Conservation (phyloP, 2,888 invertebrate species). For the Conistra vaccinii region DNA sequence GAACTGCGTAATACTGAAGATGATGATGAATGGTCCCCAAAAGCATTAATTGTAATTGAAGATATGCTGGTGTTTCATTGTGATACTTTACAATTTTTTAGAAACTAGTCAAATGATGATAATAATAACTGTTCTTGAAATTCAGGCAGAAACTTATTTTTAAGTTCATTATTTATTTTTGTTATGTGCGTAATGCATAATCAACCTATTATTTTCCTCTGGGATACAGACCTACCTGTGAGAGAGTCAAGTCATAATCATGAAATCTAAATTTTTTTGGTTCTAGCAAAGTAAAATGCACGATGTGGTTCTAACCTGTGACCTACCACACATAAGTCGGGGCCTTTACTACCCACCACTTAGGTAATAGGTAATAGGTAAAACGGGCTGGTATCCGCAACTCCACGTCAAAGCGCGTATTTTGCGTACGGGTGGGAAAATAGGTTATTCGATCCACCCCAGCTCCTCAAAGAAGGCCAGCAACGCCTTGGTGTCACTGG, state of each 20-base stretch:
- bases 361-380: too few species aligned
- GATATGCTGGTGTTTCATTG: slow-evolving; percentile 17
- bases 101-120: slow-evolving; percentile 36
- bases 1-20: neutral
- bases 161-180: neutral
- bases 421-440: too few species aligned
- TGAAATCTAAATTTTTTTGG: too few species aligned
- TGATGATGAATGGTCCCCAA: neutral
- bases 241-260: neutral
- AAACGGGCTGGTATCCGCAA: too few species aligned
- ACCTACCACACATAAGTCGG: neutral
- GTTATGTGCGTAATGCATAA: neutral
- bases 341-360: neutral
- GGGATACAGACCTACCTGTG: too few species aligned
- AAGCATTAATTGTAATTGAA: neutral
- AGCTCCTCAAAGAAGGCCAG: too few species aligned
- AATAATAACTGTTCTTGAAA: neutral
- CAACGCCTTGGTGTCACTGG: too few species aligned
- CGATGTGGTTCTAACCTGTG: too few species aligned
- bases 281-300: neutral
- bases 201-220: neutral
- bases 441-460: too few species aligned
- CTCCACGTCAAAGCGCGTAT: too few species aligned
- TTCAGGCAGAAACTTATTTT: neutral
- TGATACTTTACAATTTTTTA: slow-evolving; percentile 32